These are phyloP conservation scores for Hapalemur alaotrensis DNA, from an alignment of 2,797 vertebrate genomes.

Conservation along the genomic window DNA sequence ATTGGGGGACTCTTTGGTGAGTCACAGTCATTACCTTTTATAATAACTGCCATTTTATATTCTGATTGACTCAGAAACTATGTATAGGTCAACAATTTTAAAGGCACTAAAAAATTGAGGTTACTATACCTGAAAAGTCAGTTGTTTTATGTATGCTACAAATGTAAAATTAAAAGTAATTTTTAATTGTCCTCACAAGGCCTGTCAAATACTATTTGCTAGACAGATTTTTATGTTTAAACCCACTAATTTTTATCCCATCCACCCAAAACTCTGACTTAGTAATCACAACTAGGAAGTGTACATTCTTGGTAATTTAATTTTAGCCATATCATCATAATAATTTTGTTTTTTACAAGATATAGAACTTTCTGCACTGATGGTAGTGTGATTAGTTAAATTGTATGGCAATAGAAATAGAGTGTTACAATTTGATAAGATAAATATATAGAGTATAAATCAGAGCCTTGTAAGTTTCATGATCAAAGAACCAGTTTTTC, in stretches of 20 bases:
- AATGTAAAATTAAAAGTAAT: neutral
- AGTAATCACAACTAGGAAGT: neutral
- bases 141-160: constrained; percentile 13
- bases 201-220: constrained; percentile 11
- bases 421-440: constrained; percentile 2
- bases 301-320: neutral
- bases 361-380: neutral
- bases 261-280: neutral
- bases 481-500: constrained; percentile 43
- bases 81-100: neutral
- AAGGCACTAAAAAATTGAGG: neutral
- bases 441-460: constrained; percentile 28
- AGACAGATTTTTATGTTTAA: constrained; percentile 14
- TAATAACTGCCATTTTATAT: constrained; percentile 33
- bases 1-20: neutral
- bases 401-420: constrained; percentile 24
- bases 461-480: constrained; percentile 46
- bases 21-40: neutral
- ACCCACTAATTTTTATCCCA: neutral
- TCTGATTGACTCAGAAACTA: neutral
- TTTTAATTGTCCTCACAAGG: constrained; percentile 21
- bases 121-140: neutral
- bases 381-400: constrained; percentile 21
- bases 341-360: constrained; percentile 44
- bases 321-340: constrained; percentile 8